Evolutionary conservation across 1,140 invertebrate genomes (phyloP), one percentile per base, ranked within the genome.

Genomic region (Drosophila tani): DNA sequence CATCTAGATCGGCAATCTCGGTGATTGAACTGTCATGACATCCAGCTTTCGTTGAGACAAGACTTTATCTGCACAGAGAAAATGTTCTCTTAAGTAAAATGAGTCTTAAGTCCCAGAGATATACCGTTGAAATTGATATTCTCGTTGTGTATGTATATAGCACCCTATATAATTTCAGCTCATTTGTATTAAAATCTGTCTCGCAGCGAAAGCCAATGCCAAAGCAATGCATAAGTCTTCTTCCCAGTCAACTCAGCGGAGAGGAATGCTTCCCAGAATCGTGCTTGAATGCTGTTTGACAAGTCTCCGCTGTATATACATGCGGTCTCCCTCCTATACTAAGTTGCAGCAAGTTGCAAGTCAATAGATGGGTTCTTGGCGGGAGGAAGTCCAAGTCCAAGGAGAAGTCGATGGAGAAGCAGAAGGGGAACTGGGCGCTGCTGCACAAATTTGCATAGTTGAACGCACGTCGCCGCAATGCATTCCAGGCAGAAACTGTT

Each of bases 231-330:
- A 80, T 73, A 87, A 80, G 69, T 73, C 79, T 59, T 73, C 79
- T 59, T 64, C 67, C 19, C 58, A 79, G 74, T 75, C 75, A 55
- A 62, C 66, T 77, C 84, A 83, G 68, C 71, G 80, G 73, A 64
- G 81, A 82, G 64, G 90, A 91, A 91, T 91, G 84, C 75, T 91
- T 91, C 87, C 75, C 83, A 91, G 88, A 91, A 91, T 91, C 87
- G 87, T 91, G 87, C 87, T 75, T 91, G 88, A 91, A 91, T 91
- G 87, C 82, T 91, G 87, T 91, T 91, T 91, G 88, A 91, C 87
- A 91, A 91, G 88, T 51, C 19, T 40, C 14, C 19, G 35, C 19
- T 40, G 73, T 41, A 70, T 77, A 56, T 27, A 40, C 32, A 63
- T 46, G 64, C 17, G 59, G 27, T 29, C 27, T 29, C 15, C 45